Base-by-base conservation (phyloP, 2,888 invertebrate species). In the Parascotia fuliginaria region DNA sequence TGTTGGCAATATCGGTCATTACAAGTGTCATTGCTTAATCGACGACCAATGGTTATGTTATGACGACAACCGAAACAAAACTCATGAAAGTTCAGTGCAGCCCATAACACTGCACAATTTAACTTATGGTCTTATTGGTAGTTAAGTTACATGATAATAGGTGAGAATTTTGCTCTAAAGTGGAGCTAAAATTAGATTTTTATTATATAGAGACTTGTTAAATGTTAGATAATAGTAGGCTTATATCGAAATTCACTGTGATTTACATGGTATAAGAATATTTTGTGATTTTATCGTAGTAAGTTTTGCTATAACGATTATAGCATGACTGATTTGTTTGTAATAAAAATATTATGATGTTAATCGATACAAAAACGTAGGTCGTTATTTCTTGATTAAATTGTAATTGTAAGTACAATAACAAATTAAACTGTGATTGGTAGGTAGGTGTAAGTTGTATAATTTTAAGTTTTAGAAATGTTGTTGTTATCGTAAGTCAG, bases 391-490 rank as follows among this genome's bases (percentile, higher is more conserved):
- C 45, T 45, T 45, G 45, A 45, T 45, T 45, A 45, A 45, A 45
- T 45, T 45, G 45, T 44, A 44, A 44, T 44, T 44, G 44, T 44
- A 44, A 44, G 44, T 45, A 44, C 43, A 44, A 44, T 44, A 45
- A 46, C 40, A 47, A 47, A 47, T 47, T 47, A 47, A 47, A 47
- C 46, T 47, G 46, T 47, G 46, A 47, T 47, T 47, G 46, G 46
- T 47, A 47, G 46, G 46, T 47, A 47, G 46, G 46, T 47, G 46
- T 47, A 47, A 47, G 46, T 47, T 47, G 47, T 47, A 47, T 47
- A 47, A 47, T 47, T 47, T 47, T 47, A 47, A 47, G 41, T 47
- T 47, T 47, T 47, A 47, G 47, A 47, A 47, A 47, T 41, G 46
- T 46, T 46, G 46, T 46, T 46, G 46, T 46, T 46, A 46, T 46